Evolutionary conservation across 1,140 invertebrate genomes (phyloP).

Genomic region (Anadara kagoshimensis): DNA sequence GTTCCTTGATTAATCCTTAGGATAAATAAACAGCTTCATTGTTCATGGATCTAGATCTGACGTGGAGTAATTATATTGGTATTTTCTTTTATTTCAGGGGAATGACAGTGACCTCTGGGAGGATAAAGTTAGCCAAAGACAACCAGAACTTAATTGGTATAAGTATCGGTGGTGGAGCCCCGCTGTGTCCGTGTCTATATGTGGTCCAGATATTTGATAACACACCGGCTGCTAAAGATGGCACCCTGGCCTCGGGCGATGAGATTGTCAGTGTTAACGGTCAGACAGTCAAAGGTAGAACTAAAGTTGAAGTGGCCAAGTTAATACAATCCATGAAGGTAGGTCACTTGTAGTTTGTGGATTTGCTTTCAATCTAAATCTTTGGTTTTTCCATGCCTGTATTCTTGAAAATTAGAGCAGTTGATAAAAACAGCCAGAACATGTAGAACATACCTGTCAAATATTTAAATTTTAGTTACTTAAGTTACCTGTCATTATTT

Average conservation of each 20-base stretch:
- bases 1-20: too few species aligned
- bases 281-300: conserved; percentile 94
- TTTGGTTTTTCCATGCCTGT: too few species aligned
- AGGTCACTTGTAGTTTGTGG: conserved; percentile 28
- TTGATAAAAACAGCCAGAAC: too few species aligned
- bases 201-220: conserved; percentile 99
- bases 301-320: conserved; percentile 98
- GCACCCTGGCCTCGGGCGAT: conserved; percentile 85
- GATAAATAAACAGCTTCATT: too few species aligned
- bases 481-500: too few species aligned
- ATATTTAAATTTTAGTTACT: too few species aligned
- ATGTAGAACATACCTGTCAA: too few species aligned
- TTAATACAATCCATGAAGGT: conserved; percentile 95
- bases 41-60: neutral
- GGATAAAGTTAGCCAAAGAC: conserved; percentile 92
- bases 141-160: conserved; percentile 97
- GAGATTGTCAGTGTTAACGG: conserved; percentile 96
- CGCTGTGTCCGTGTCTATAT: conserved; percentile 96
- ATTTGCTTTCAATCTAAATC: too few species aligned
- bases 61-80: neutral
- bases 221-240: conserved; percentile 86
- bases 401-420: too few species aligned
- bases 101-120: conserved; percentile 97
- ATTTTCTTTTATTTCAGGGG: conserved; percentile 80
- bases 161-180: conserved; percentile 94